Conservation (phyloP, 2,888 invertebrate genomes). For the Vanessa cardui region DNA sequence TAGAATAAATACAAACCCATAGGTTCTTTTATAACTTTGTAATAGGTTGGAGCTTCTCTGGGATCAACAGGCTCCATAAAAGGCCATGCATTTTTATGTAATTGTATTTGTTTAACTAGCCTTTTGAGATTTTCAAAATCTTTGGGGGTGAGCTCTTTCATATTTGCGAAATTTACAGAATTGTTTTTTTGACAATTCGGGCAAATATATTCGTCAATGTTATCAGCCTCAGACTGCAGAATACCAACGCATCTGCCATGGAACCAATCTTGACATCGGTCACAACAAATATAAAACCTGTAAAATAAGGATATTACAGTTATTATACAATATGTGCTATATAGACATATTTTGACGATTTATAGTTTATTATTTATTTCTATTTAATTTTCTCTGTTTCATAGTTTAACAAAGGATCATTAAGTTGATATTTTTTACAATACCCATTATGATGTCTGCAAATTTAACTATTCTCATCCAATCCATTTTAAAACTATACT, state of each 20-base stretch:
- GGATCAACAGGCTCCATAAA: constrained; percentile 99
- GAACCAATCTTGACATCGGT: constrained; percentile 99
- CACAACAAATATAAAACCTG: constrained; percentile 99
- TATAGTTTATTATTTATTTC: no score
- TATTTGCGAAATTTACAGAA: constrained; percentile 94
- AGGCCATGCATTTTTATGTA: constrained; percentile 98
- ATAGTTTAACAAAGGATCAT: no score
- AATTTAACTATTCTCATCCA: no score
- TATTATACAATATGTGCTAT: no score
- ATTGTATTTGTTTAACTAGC: constrained; percentile 94
- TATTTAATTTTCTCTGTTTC: no score
- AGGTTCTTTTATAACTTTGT: constrained; percentile 96
- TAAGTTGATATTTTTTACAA: no score
- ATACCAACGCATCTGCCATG: constrained; percentile 99
- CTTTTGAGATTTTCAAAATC: constrained; percentile 93
- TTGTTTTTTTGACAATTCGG: constrained; percentile 97
- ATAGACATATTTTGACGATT: no score
- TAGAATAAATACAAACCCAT: constrained; percentile 88
- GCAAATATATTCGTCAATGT: constrained; percentile 97
- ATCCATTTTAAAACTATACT: no score
- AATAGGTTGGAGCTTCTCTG: constrained; percentile 97
- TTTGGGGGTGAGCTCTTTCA: constrained; percentile 90
- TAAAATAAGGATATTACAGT: constrained; percentile 44
- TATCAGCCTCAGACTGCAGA: constrained; percentile 95
- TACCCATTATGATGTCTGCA: no score